These are phyloP conservation scores for Epicauta chinensis DNA, from an alignment of 1,140 invertebrate species.

Conservation along the genomic window DNA sequence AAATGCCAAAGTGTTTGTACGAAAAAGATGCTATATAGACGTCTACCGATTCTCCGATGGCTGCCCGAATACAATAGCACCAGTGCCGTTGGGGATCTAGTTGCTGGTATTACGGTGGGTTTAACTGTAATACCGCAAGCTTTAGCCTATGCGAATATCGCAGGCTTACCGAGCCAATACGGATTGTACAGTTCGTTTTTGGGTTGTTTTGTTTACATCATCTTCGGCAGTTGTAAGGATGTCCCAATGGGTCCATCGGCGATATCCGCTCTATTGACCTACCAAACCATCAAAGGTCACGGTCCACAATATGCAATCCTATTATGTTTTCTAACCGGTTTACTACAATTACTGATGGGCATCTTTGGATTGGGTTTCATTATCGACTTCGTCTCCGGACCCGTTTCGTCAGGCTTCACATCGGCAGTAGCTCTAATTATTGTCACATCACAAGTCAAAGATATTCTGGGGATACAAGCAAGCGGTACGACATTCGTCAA, in stretches of 20 bases:
- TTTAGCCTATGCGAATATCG: constrained; percentile 80
- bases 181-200: constrained; percentile 89
- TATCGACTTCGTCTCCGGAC: constrained; percentile 88
- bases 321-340: constrained; percentile 70
- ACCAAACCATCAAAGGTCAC: constrained; percentile 59
- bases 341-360: constrained; percentile 79
- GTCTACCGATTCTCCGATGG: constrained; percentile 68
- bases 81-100: constrained; percentile 59
- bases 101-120: constrained; percentile 80
- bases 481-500: constrained; percentile 66
- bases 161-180: constrained; percentile 72
- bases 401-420: constrained; percentile 89
- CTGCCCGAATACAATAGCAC: constrained; percentile 61
- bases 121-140: constrained; percentile 78
- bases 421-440: constrained; percentile 90
- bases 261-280: constrained; percentile 74
- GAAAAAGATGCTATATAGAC: constrained; percentile 60
- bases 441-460: constrained; percentile 80
- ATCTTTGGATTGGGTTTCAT: constrained; percentile 84
- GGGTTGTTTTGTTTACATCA: constrained; percentile 83
- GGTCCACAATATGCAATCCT: constrained; percentile 72
- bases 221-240: constrained; percentile 86
- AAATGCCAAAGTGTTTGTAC: constrained; percentile 46
- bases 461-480: constrained; percentile 71
- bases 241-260: constrained; percentile 84